phyloP scores from a whole-genome alignment of 2,888 invertebrate species.

The Andrena bicolor region DNA sequence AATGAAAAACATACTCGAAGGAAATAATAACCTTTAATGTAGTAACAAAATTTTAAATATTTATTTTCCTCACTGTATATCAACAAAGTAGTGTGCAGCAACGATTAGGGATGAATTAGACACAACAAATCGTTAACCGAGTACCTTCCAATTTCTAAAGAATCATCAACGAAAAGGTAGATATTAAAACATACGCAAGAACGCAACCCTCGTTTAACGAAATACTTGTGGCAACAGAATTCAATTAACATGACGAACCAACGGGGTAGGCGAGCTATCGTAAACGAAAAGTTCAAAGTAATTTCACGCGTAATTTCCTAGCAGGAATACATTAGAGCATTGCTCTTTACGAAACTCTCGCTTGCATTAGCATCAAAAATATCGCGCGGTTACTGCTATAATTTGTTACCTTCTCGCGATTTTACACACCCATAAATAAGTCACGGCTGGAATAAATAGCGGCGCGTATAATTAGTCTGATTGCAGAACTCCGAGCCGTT shows the following conservation, averaged over 20 bases:
- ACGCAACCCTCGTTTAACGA: not conserved
- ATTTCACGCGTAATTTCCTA: constrained; percentile 29
- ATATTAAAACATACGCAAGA: not conserved
- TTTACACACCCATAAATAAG: constrained; percentile 19
- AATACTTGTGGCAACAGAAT: constrained; percentile 2
- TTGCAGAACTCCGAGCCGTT: not conserved
- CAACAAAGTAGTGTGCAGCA: not conserved
- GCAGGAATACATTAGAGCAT: not conserved
- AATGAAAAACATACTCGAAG: no score
- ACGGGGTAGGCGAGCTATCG: not conserved
- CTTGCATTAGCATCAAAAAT: not conserved
- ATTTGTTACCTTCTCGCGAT: constrained; percentile 14
- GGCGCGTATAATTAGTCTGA: constrained; percentile 24
- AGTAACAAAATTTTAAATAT: not conserved
- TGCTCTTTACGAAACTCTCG: not conserved
- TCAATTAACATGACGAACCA: not conserved
- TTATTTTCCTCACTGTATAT: not conserved
- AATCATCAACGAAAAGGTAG: not conserved
- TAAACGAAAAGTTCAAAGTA: constrained; percentile 21
- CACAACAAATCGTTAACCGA: no score
- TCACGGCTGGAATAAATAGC: constrained; percentile 16
- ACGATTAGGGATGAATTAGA: not conserved
- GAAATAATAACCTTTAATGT: not conserved
- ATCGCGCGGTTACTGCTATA: not conserved
- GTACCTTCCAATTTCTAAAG: no score